These are phyloP conservation scores for Pyrocephalus nanus DNA, from an alignment of 2,797 vertebrate genomes.

Conservation along the genomic window DNA sequence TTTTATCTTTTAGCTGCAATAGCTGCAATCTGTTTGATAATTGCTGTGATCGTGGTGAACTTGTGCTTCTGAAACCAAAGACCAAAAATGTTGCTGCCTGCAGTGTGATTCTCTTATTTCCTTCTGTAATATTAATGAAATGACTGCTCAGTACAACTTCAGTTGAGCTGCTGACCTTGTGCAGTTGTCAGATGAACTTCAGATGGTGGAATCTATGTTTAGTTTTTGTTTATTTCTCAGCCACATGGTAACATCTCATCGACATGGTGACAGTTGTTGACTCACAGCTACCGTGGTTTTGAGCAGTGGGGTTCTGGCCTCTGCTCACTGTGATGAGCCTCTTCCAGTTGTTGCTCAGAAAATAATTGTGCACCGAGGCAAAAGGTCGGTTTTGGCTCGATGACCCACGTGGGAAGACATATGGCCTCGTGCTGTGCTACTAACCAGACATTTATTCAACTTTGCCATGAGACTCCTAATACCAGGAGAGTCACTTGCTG, in stretches of 20 bases:
- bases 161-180: not conserved
- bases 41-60: constrained; percentile 65
- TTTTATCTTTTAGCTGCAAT: constrained; percentile 54
- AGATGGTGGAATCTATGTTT: not conserved
- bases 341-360: constrained; percentile 10
- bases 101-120: constrained; percentile 75
- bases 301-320: constrained; percentile 9
- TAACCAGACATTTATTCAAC: not conserved
- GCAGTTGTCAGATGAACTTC: constrained; percentile 1
- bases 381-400: constrained; percentile 31
- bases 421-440: not conserved
- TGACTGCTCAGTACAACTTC: not conserved
- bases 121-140: constrained; percentile 67
- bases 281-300: not conserved
- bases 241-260: not conserved
- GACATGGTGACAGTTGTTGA: not conserved
- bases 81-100: constrained; percentile 79
- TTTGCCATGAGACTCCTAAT: not conserved
- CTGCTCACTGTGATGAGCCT: not conserved
- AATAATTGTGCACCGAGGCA: constrained; percentile 7
- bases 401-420: not conserved
- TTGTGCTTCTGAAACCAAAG: constrained; percentile 73
- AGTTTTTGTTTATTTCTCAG: not conserved
- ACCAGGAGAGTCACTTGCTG: not conserved
- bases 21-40: constrained; percentile 26